Conservation (phyloP, 2,888 invertebrate species). For the Tiliacea citrago region DNA sequence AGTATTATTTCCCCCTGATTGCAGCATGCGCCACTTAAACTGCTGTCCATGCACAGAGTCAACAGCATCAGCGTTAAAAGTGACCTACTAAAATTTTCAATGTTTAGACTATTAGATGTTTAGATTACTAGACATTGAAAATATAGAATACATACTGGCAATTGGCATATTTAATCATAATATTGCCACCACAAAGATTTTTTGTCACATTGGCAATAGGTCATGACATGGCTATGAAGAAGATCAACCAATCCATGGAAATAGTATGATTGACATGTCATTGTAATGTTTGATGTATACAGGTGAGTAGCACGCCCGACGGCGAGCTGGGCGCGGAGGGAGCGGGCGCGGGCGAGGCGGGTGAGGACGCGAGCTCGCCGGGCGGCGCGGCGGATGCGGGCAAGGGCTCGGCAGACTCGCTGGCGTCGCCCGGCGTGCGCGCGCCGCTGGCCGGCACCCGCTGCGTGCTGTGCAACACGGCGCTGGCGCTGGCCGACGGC, state of each 20-base stretch:
- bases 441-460: slow-evolving; percentile 80
- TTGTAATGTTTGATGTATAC: background rate
- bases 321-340: slow-evolving; percentile 47
- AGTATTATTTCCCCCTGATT: background rate
- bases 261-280: background rate
- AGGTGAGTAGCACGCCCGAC: slow-evolving; percentile 68
- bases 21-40: background rate
- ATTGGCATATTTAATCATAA: background rate
- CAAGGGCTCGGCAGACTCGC: slow-evolving; percentile 79
- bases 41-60: background rate
- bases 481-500: slow-evolving; percentile 82
- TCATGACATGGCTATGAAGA: background rate
- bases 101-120: background rate
- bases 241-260: background rate
- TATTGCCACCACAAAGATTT: background rate
- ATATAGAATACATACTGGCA: too few relatives aligned
- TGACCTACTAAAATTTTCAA: background rate
- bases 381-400: slow-evolving; percentile 59
- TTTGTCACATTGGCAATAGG: background rate
- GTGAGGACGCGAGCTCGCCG: slow-evolving; percentile 58
- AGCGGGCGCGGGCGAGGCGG: slow-evolving; percentile 41
- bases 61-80: background rate
- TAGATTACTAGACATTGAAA: too few relatives aligned
- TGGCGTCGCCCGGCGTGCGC: slow-evolving; percentile 80
- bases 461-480: slow-evolving; percentile 89